Evolutionary conservation across 2,888 invertebrate species (phyloP), one percentile per base, ranked within the genome.

Genomic region (Tromatobia lineatoria): DNA sequence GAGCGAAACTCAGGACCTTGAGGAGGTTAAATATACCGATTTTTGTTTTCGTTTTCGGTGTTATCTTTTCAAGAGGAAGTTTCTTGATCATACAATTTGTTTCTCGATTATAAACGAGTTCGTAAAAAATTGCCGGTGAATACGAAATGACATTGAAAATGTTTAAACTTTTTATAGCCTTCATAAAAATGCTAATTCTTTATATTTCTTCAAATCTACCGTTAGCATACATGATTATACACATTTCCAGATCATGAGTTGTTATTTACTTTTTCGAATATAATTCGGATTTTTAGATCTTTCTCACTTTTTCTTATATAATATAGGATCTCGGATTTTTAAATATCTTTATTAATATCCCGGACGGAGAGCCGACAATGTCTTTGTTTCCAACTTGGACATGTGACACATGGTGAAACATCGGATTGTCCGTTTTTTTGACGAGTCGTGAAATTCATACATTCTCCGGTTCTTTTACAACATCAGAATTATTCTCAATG

Each of bases 51-150:
- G 20, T 23, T 13, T 54, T 54, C 54, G 10, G 20, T 54, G 23
- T 54, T 54, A 23, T 54, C 54, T 54, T 54, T 54, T 54, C 20
- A 54, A 23, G 54, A 20, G 23, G 20, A 23, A 54, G 54, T 8
- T 11, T 20, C 10, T 4, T 3, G 2, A n/a, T 23, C 20, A 10
- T 1, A 54, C 2, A 54, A 54, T 54, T 11, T 54, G 3, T 54
- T 38, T 38, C 1, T 3, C 8, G 34, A 38, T 38, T 38, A 38
- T 3, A 7, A 38, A 38, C 7, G 18, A 18, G 50, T 50, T 50
- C 11, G 7, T 15, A 50, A 23, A 52, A 7, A 54, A 3, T 23
- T 8, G 11, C 20, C 54, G 6, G 47, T 18, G 18, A 54, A 54
- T 23, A 1, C 8, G 7, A 54, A 20, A 54, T 23, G 20, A 23